phyloP scores from a whole-genome alignment of 2,888 invertebrate species.

The Apodemia duryi region DNA sequence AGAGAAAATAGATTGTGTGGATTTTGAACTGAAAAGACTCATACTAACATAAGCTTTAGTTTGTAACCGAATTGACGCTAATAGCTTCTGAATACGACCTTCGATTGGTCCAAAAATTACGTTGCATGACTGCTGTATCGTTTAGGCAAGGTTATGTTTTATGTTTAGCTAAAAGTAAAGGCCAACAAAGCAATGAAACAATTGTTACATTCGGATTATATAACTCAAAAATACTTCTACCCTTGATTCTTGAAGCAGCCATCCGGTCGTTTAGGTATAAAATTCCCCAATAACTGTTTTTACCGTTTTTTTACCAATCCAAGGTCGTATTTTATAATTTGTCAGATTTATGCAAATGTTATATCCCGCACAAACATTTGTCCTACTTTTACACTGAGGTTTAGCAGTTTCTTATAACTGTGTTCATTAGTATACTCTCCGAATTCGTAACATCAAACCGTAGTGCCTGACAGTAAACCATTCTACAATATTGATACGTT shows the following conservation, averaged over 20 bases:
- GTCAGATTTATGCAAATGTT: background rate
- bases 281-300: too few species aligned
- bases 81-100: background rate
- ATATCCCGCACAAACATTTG: background rate
- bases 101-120: background rate
- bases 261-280: too few species aligned
- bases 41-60: background rate
- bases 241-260: too few species aligned
- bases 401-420: too few species aligned
- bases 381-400: background rate
- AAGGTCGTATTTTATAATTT: background rate
- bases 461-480: conserved; percentile 13
- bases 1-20: background rate
- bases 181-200: background rate
- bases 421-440: background rate
- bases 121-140: background rate
- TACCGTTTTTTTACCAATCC: background rate
- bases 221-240: background rate
- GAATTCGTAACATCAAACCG: conserved; percentile 14
- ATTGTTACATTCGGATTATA: background rate
- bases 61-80: background rate
- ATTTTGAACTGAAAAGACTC: background rate
- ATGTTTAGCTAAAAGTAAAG: too few species aligned
- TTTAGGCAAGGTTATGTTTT: background rate
- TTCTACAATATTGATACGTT: conserved; percentile 23